phyloP scores from a whole-genome alignment of 1,140 invertebrate species.

The Fopius arisanus region DNA sequence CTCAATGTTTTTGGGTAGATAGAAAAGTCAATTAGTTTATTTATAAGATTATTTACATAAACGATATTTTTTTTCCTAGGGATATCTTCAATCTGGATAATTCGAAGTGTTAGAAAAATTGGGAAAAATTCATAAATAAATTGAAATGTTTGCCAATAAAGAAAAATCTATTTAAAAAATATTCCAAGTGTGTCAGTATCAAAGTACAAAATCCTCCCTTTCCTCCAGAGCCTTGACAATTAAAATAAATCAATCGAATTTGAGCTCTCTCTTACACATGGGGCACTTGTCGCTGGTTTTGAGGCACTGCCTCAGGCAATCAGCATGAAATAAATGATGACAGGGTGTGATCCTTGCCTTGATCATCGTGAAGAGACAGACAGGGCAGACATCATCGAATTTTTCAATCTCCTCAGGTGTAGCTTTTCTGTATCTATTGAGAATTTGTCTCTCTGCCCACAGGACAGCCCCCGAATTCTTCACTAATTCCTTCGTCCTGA shows the following conservation, averaged over 20 bases:
- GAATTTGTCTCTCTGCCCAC: slow-evolving; percentile 67
- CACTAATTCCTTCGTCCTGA: slow-evolving; percentile 71
- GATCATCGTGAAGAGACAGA: slow-evolving; percentile 75
- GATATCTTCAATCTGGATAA: too few species aligned
- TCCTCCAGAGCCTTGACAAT: neutral
- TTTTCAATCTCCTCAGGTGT: slow-evolving; percentile 71
- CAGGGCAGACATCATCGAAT: slow-evolving; percentile 79
- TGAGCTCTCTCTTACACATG: slow-evolving; percentile 72
- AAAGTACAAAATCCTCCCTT: neutral
- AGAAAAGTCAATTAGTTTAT: too few species aligned
- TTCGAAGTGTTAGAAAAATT: too few species aligned
- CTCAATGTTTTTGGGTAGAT: too few species aligned
- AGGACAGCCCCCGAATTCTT: slow-evolving; percentile 66
- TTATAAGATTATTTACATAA: too few species aligned
- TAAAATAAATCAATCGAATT: slow-evolving; percentile 46
- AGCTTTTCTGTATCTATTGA: slow-evolving; percentile 73
- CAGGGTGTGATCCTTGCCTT: slow-evolving; percentile 77
- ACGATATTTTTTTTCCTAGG: too few species aligned
- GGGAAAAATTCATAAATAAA: too few species aligned
- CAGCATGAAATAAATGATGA: slow-evolving; percentile 79
- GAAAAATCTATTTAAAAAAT: neutral
- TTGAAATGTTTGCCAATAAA: too few species aligned
- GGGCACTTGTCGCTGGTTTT: slow-evolving; percentile 75
- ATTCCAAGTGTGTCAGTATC: neutral
- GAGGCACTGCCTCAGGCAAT: slow-evolving; percentile 75